A percentile compares a stretch with the other conserved stretches of the same genome.
Conservation (phyloP, 2,113 vertebrate genomes). For the Serilophus lunatus region DNA sequence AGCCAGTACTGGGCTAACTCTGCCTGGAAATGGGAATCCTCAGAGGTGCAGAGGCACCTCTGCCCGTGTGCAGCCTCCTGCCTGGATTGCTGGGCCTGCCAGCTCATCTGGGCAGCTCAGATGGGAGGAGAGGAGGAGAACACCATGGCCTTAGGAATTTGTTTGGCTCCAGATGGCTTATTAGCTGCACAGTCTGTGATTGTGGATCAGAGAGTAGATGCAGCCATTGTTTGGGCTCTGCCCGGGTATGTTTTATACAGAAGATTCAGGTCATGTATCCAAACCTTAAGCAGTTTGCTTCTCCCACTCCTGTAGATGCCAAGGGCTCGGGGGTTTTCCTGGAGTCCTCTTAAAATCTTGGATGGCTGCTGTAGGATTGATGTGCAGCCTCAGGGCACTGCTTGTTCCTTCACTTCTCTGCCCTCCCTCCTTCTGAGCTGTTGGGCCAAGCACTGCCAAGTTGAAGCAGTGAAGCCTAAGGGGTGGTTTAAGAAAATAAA, state of each 20-base stretch:
- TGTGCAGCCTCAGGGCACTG: not conserved
- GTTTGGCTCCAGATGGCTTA: not conserved
- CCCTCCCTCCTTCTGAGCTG: not conserved
- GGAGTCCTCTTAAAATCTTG: not conserved
- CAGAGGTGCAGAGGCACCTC: fast-evolving
- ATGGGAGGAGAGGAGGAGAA: not conserved
- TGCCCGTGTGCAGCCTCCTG: not conserved
- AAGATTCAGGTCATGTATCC: not conserved
- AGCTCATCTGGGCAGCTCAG: not conserved
- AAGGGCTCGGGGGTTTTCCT: not conserved
- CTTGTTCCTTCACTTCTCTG: fast-evolving
- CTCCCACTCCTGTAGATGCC: not conserved
- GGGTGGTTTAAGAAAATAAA: not conserved
- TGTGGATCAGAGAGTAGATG: not conserved
- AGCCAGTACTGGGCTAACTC: not conserved
- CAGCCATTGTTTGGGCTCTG: not conserved
- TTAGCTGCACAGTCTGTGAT: not conserved
- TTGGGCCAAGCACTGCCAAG: not conserved
- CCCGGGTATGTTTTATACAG: fast-evolving
- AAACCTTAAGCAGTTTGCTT: not conserved
- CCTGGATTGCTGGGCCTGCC: not conserved
- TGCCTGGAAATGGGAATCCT: not conserved
- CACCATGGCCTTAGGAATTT: no score
- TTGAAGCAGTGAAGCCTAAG: not conserved
- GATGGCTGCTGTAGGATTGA: not conserved